These are phyloP conservation scores for Lagenorhynchus albirostris DNA, from an alignment of 2,113 vertebrate genomes.

Conservation along the genomic window DNA sequence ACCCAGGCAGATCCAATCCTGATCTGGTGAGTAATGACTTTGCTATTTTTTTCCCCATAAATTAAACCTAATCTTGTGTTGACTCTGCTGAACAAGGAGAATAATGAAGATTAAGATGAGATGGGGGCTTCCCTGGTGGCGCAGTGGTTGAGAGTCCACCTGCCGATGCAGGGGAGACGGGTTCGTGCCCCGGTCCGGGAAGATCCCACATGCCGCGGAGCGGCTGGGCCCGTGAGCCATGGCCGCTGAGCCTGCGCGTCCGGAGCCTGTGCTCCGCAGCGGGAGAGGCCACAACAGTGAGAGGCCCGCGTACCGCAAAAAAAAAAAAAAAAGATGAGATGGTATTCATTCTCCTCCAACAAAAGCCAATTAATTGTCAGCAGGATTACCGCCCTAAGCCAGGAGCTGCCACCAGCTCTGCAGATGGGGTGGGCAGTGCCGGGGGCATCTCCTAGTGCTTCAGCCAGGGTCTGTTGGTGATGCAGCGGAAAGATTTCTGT, in stretches of 20 bases:
- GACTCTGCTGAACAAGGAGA: conserved; percentile 79
- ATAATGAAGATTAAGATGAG: conserved; percentile 85
- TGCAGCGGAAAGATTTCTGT: conserved; percentile 9
- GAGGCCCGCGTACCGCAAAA: too few species aligned
- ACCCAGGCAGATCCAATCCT: conserved; percentile 62
- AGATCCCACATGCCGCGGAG: too few species aligned
- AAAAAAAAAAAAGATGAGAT: conserved; percentile 73
- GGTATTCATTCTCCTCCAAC: conserved; percentile 80
- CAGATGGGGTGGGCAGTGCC: not conserved
- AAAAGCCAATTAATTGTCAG: conserved; percentile 82
- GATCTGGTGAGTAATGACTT: conserved; percentile 76
- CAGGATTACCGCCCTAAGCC: conserved; percentile 58
- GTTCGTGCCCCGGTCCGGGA: too few species aligned
- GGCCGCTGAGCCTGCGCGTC: too few species aligned
- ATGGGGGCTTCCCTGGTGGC: conserved; percentile 26
- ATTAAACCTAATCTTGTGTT: conserved; percentile 85
- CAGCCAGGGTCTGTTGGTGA: not conserved
- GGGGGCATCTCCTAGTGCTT: not conserved
- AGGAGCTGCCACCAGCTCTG: not conserved
- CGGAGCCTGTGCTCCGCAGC: too few species aligned
- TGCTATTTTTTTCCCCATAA: conserved; percentile 56
- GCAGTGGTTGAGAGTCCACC: too few species aligned
- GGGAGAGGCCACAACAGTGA: too few species aligned
- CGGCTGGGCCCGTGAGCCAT: too few species aligned
- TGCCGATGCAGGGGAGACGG: too few species aligned